phyloP scores from a whole-genome alignment of 64 coral and sea anemone species.

The Pachyseris speciosa region DNA sequence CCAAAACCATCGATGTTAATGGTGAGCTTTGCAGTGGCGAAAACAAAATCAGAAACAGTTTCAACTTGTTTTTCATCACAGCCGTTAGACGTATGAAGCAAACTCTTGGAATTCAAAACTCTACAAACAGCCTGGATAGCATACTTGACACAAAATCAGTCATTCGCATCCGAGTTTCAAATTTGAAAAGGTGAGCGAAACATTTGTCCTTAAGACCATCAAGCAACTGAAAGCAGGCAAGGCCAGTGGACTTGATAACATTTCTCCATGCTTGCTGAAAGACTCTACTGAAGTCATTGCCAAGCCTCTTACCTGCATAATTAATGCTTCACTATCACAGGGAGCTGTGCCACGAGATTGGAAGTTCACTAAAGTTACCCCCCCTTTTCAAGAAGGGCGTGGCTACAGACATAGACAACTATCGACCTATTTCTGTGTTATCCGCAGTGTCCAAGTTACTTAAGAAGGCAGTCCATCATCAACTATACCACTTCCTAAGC shows the following conservation, averaged over 20 bases:
- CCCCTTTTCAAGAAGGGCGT: too few species aligned
- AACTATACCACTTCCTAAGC: too few species aligned
- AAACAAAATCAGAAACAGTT: constrained; percentile 24
- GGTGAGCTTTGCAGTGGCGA: constrained; percentile 1
- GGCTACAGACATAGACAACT: too few species aligned
- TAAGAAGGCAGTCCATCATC: too few species aligned
- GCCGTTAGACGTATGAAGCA: constrained; percentile 21
- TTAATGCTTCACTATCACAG: constrained; percentile 8
- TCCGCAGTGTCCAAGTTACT: too few species aligned
- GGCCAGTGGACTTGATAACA: constrained; percentile 27
- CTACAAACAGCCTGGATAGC: not conserved
- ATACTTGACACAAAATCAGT: constrained; percentile 1
- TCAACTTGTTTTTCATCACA: constrained; percentile 8
- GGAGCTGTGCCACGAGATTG: constrained; percentile 33
- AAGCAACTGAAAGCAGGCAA: constrained; percentile 34
- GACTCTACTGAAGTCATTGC: not conserved
- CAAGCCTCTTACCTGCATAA: too few species aligned
- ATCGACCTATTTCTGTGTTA: too few species aligned
- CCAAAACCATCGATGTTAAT: constrained; percentile 20
- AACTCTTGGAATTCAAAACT: not conserved
- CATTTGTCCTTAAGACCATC: constrained; percentile 19
- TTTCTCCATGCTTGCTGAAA: constrained; percentile 3
- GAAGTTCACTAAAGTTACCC: too few species aligned
- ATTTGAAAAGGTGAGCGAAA: constrained; percentile 20
- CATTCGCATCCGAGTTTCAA: not conserved